A percentile compares a stretch with the other conserved stretches of the same genome.
Conservation (phyloP, 2,113 vertebrate genomes). For the Nerophis lumbriciformis region DNA sequence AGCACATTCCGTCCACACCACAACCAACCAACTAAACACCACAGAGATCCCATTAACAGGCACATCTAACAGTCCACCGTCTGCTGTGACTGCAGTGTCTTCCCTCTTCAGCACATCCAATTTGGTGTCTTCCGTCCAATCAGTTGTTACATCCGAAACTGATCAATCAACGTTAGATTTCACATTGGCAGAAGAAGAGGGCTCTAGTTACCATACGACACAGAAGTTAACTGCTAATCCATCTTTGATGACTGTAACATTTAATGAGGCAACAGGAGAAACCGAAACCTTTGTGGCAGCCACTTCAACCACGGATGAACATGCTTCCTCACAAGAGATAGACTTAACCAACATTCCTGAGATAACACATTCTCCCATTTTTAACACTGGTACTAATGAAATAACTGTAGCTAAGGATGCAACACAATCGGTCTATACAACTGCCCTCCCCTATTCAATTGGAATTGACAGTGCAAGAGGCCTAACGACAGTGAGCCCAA, state of each 20-base stretch:
- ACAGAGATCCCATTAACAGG: slow-evolving; percentile 32
- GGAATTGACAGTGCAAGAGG: slow-evolving; percentile 22
- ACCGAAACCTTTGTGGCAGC: slow-evolving; percentile 41
- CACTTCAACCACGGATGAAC: slow-evolving; percentile 29
- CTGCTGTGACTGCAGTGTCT: slow-evolving; percentile 10
- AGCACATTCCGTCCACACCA: slow-evolving; percentile 22
- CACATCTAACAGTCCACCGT: slow-evolving; percentile 12
- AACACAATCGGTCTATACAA: slow-evolving; percentile 15
- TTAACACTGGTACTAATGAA: slow-evolving; percentile 5
- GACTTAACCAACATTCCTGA: slow-evolving; percentile 7
- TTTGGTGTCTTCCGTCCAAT: slow-evolving; percentile 8
- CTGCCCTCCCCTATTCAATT: neutral
- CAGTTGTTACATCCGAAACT: slow-evolving; percentile 3
- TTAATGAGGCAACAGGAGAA: slow-evolving; percentile 52
- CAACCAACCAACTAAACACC: slow-evolving; percentile 7
- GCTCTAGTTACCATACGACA: slow-evolving; percentile 23
- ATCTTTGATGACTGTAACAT: slow-evolving; percentile 24
- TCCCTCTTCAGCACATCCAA: slow-evolving; percentile 30
- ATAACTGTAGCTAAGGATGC: slow-evolving; percentile 12
- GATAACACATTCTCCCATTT: slow-evolving; percentile 10
- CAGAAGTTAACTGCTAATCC: slow-evolving; percentile 16
- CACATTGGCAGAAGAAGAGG: slow-evolving; percentile 21
- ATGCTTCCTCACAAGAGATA: slow-evolving; percentile 24
- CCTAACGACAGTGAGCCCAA: slow-evolving; percentile 24
- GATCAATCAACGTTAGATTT: slow-evolving; percentile 17